These are phyloP conservation scores for Cyprinodon tularosa DNA, from an alignment of 2,113 vertebrate genomes.

Conservation along the genomic window DNA sequence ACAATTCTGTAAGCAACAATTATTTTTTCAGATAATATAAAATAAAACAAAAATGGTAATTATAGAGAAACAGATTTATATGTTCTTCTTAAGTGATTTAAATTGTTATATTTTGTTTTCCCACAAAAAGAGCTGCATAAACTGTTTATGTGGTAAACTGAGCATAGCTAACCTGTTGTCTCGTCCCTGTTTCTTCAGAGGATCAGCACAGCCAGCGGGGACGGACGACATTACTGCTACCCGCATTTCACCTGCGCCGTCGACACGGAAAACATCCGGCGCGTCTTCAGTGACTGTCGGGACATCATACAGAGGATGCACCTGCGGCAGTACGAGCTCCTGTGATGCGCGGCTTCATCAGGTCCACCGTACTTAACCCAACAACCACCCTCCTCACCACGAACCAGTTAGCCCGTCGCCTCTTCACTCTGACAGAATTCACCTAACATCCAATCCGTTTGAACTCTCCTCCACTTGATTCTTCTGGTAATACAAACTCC, in stretches of 20 bases:
- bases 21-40: too few relatives aligned
- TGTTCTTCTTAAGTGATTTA: too few relatives aligned
- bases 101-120: too few relatives aligned
- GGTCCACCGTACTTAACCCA: conserved; percentile 30
- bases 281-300: conserved; percentile 99
- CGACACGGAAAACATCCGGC: conserved; percentile 98
- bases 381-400: conserved; percentile 7
- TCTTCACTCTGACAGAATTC: conserved; percentile 35
- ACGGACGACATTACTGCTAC: conserved; percentile 97
- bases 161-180: background rate
- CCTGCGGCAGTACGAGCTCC: conserved; percentile 98
- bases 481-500: conserved; percentile 41
- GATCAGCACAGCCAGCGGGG: conserved; percentile 99
- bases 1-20: too few relatives aligned
- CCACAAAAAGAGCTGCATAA: too few relatives aligned
- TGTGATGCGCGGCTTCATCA: conserved; percentile 84
- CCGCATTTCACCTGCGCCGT: conserved; percentile 99
- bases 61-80: too few relatives aligned
- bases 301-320: conserved; percentile 99
- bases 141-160: too few relatives aligned
- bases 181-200: conserved; percentile 79
- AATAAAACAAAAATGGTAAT: too few relatives aligned
- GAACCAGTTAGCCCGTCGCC: conserved; percentile 53
- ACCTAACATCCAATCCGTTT: conserved; percentile 33
- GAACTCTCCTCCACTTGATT: conserved; percentile 46